These are phyloP conservation scores for Geopemphigus sp. DNA, from an alignment of 1,140 invertebrate species.

Conservation along the genomic window DNA sequence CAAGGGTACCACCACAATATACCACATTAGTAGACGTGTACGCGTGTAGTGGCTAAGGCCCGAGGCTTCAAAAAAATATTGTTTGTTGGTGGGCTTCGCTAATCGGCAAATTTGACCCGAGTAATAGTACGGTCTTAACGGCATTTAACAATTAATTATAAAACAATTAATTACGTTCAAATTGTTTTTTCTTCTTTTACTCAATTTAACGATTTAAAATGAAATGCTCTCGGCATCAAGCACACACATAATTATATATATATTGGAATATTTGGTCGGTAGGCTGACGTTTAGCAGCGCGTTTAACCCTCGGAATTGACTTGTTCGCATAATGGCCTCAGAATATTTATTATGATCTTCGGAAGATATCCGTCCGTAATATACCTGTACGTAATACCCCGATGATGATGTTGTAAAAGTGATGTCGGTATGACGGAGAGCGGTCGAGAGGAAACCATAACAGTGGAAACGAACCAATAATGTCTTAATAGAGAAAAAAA, in stretches of 20 bases:
- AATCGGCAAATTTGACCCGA: constrained; percentile 35
- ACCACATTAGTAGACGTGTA: not conserved
- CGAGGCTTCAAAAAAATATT: not conserved
- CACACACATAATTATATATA: not conserved
- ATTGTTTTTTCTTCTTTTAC: not conserved
- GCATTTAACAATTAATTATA: constrained; percentile 44
- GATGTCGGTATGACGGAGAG: not conserved
- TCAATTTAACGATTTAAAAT: not conserved
- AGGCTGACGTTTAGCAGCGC: constrained; percentile 37
- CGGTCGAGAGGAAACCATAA: not conserved
- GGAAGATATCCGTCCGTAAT: not conserved
- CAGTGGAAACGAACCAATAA: not conserved
- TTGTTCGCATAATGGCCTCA: constrained; percentile 14
- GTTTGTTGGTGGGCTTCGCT: constrained; percentile 44
- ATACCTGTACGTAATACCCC: not conserved
- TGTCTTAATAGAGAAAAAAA: constrained; percentile 19
- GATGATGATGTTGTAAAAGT: not conserved
- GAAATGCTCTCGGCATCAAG: constrained; percentile 3
- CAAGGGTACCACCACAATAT: constrained; percentile 3
- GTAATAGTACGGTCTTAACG: not conserved
- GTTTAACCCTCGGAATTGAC: constrained; percentile 37
- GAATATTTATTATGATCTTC: constrained; percentile 22
- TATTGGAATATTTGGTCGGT: constrained; percentile 4
- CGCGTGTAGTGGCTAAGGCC: constrained; percentile 1
- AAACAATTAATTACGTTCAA: constrained; percentile 46